Conservation (phyloP, 2,797 vertebrate genomes). For the Percopsis omiscomaycus region DNA sequence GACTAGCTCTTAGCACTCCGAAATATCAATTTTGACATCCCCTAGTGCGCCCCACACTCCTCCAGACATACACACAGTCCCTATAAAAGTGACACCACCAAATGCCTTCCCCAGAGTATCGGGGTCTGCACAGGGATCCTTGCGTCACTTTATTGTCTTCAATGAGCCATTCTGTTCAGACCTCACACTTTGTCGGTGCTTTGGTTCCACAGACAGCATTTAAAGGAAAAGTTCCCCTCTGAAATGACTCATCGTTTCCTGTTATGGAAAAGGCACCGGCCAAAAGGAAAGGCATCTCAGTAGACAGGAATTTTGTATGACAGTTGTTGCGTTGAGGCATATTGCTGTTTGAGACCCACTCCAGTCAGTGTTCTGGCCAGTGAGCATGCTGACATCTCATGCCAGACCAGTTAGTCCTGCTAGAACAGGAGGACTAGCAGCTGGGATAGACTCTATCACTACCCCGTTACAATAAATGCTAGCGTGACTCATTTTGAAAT, state of each 20-base stretch:
- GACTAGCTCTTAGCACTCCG: too few species aligned
- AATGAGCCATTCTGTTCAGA: slow-evolving; percentile 26
- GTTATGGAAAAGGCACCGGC: slow-evolving; percentile 2
- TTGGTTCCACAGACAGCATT: not conserved
- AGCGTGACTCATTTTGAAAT: too few species aligned
- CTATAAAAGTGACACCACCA: slow-evolving; percentile 2
- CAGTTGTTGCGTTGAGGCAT: not conserved
- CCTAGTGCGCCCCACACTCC: too few species aligned
- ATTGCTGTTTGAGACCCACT: not conserved
- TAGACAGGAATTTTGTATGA: not conserved
- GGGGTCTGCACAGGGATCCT: slow-evolving; percentile 3
- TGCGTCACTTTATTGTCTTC: slow-evolving; percentile 12
- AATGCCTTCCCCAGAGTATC: slow-evolving; percentile 3
- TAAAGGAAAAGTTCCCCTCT: not conserved
- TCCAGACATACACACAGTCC: not conserved
- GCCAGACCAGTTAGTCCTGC: too few species aligned
- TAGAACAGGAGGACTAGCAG: too few species aligned
- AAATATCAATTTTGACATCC: not conserved
- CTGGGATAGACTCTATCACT: too few species aligned
- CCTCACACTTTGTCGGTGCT: slow-evolving; percentile 6
- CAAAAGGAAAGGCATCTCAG: not conserved
- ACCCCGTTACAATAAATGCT: too few species aligned
- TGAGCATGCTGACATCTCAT: too few species aligned
- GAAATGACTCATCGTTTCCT: slow-evolving; percentile 6
- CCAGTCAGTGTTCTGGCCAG: too few species aligned